Base-by-base conservation (phyloP, 2,888 invertebrate genomes). In the Lasioglossum oenotherae region DNA sequence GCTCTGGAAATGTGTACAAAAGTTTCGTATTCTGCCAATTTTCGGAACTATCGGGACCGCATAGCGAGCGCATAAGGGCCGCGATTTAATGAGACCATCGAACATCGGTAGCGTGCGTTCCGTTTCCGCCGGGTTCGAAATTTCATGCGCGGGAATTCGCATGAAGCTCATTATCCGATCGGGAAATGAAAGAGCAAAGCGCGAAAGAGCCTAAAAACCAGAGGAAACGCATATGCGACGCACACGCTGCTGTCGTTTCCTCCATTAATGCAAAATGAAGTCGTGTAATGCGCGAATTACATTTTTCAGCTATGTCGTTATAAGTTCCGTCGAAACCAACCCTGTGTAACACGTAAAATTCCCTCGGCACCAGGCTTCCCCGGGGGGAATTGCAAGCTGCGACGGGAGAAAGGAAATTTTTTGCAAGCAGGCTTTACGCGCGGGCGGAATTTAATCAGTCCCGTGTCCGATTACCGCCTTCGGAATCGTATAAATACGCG, bases 401-500 rank as follows among this genome's bases (percentile, higher is more conserved):
- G 8, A 23, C 35, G 67, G 23, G 4, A 12, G 5, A 23, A 31
- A 44, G 41, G 46, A 67, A 53, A 82, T 74, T 78, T 41, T 27
- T 78, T n/a, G 19, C 31, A 19, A 71, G 19, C 35, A 19, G 74
- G 73, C 78, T 53, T n/a, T 19, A 27, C 31, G 31, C 27, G 41
- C 23, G 4, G 6, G n/a, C 8, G 27, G n/a, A 53, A 78, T 78
- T 53, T 75, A 71, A 79, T 69, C 23, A 44, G 53, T 2, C 35
- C 23, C 38, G 16, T 31, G 46, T 49, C n/a, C 57, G 14, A 64
- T 64, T 49, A 10, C 69, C 4, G 57, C 35, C 64, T 35, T 64
- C 4, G 19, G 16, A 71, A 74, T 49, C 79, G 57, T 49, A 41
- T 41, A 64, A 83, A 74, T 31, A 64, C 27, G 16, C 60, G 60